phyloP scores from a whole-genome alignment of 1,140 invertebrate species.

The Heliconius himera region DNA sequence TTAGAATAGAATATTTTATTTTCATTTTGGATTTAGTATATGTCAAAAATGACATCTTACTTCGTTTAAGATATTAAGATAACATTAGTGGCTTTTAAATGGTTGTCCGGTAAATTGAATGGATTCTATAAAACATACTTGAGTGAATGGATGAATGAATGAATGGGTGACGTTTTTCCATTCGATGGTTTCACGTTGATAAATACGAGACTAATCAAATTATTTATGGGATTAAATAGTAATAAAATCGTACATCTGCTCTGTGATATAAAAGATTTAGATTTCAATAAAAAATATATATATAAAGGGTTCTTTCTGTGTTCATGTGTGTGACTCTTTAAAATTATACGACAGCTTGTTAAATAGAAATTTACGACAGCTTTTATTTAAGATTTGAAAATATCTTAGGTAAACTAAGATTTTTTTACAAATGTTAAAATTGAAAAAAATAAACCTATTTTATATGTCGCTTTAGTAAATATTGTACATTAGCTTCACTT shows the following conservation, averaged over 20 bases:
- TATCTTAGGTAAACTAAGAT: background rate
- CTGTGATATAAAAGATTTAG: conserved; percentile 40
- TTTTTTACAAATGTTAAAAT: no score
- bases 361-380: background rate
- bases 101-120: conserved; percentile 64
- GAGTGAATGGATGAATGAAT: conserved; percentile 45
- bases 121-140: conserved; percentile 49
- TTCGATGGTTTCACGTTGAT: conserved; percentile 73
- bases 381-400: background rate
- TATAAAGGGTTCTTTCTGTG: conserved; percentile 52
- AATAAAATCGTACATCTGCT: conserved; percentile 74
- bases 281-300: conserved; percentile 38
- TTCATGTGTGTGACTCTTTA: background rate
- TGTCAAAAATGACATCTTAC: conserved; percentile 64
- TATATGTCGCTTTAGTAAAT: background rate
- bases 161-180: conserved; percentile 77
- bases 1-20: conserved; percentile 25
- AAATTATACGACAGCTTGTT: background rate
- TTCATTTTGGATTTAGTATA: conserved; percentile 32
- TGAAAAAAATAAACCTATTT: background rate
- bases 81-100: conserved; percentile 80
- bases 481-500: background rate
- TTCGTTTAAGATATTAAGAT: conserved; percentile 73
- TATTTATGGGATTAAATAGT: conserved; percentile 79
- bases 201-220: conserved; percentile 81